Evolutionary conservation across 2,113 vertebrate species (phyloP).

Genomic region (Romanogobio albipinnatus): DNA sequence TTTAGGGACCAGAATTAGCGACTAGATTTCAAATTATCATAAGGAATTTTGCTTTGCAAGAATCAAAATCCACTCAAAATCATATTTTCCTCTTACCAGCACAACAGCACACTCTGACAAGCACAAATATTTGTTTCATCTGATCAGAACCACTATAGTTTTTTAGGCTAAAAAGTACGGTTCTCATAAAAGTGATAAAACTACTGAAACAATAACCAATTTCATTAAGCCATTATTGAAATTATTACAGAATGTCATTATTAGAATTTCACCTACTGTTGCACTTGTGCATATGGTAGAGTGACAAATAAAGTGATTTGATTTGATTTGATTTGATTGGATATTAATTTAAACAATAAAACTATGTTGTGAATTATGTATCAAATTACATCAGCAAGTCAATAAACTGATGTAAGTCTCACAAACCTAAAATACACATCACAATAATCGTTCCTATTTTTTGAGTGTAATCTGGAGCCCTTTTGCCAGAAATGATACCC

Average conservation of each 20-base stretch:
- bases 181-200: background rate
- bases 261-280: too few relatives aligned
- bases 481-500: background rate
- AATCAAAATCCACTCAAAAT: background rate
- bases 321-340: too few relatives aligned
- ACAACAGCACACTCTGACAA: background rate
- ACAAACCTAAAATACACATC: too few relatives aligned
- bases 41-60: background rate
- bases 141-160: background rate
- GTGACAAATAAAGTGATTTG: too few relatives aligned
- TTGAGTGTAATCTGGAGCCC: background rate
- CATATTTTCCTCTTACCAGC: background rate
- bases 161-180: background rate
- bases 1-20: background rate
- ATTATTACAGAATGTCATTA: background rate
- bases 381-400: background rate
- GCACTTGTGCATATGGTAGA: too few relatives aligned
- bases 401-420: background rate
- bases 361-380: background rate
- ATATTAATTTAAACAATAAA: background rate
- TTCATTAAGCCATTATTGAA: background rate
- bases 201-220: background rate
- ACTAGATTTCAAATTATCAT: background rate
- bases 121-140: background rate
- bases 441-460: too few relatives aligned